Evolutionary conservation across 2,797 vertebrate species (phyloP).

Genomic region (Benthosema pterotum): DNA sequence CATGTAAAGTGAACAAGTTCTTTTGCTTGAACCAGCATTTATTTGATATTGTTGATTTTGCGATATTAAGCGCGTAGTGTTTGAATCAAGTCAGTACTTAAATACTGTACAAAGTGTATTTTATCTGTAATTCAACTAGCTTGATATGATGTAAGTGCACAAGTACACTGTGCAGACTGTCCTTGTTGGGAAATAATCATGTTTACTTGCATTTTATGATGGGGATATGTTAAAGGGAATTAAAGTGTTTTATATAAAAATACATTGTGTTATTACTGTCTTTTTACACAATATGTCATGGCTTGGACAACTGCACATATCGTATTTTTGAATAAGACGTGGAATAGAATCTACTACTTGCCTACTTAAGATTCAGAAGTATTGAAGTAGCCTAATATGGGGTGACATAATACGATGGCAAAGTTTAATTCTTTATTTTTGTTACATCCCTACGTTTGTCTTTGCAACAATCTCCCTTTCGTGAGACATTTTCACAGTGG

Average conservation of each 20-base stretch:
- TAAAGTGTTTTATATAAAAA: conserved; percentile 27
- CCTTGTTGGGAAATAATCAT: conserved; percentile 16
- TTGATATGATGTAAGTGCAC: not conserved
- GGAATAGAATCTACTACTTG: too few species aligned
- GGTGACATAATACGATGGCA: too few species aligned
- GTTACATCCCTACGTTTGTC: not conserved
- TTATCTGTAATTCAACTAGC: conserved; percentile 9
- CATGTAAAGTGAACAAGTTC: conserved; percentile 19
- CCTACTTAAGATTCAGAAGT: too few species aligned
- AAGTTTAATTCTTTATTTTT: not conserved
- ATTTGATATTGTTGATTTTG: not conserved
- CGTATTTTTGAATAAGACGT: too few species aligned
- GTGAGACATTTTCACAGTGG: not conserved
- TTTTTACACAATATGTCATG: too few species aligned
- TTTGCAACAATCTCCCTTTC: conserved; percentile 2
- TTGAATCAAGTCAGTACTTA: conserved; percentile 10
- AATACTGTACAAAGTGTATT: not conserved
- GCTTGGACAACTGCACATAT: too few species aligned
- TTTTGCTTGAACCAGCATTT: conserved; percentile 32
- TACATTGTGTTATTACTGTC: too few species aligned
- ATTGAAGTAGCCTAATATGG: too few species aligned
- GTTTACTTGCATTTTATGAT: conserved; percentile 36
- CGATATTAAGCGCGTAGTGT: conserved; percentile 9
- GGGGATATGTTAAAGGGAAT: conserved; percentile 31
- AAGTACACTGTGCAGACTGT: conserved; percentile 24